Conservation (phyloP, 2,888 invertebrate species). For the Melanostoma scalare region DNA sequence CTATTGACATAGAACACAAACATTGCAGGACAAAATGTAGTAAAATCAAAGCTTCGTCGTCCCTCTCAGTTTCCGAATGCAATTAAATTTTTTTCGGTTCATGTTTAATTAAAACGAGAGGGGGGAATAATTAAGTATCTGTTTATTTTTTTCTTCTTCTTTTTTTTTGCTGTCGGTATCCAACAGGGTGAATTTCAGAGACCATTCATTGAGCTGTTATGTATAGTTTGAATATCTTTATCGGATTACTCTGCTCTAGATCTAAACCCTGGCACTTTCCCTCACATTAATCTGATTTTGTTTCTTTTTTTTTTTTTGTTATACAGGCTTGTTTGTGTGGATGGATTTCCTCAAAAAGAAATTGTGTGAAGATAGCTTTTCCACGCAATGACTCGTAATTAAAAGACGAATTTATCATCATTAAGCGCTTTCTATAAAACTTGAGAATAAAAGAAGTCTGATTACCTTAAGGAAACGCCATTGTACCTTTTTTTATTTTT, state of each 20-base stretch:
- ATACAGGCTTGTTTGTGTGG: neutral
- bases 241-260: slow-evolving; percentile 44
- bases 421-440: neutral
- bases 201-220: slow-evolving; percentile 16
- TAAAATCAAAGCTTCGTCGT: neutral
- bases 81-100: slow-evolving; percentile 55
- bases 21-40: neutral
- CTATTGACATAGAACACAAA: no score
- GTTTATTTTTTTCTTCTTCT: neutral
- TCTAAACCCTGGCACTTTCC: slow-evolving; percentile 24
- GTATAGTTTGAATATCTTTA: slow-evolving; percentile 23
- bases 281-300: slow-evolving; percentile 31
- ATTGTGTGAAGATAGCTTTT: no score
- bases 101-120: slow-evolving; percentile 63
- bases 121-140: slow-evolving; percentile 33
- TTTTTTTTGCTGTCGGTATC: slow-evolving; percentile 26
- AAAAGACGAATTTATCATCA: slow-evolving; percentile 6
- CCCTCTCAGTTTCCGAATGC: slow-evolving; percentile 31
- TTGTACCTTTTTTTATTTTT: slow-evolving; percentile 1
- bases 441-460: slow-evolving; percentile 21
- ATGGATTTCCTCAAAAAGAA: neutral
- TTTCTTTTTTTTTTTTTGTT: slow-evolving; percentile 22
- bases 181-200: slow-evolving; percentile 37
- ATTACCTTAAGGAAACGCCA: slow-evolving; percentile 34
- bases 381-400: neutral